Percentiles rank a stretch among this genome's conserved stretches.
These are phyloP conservation scores for Poecilia wingei DNA, from an alignment of 2,797 vertebrate genomes.

Conservation along the genomic window DNA sequence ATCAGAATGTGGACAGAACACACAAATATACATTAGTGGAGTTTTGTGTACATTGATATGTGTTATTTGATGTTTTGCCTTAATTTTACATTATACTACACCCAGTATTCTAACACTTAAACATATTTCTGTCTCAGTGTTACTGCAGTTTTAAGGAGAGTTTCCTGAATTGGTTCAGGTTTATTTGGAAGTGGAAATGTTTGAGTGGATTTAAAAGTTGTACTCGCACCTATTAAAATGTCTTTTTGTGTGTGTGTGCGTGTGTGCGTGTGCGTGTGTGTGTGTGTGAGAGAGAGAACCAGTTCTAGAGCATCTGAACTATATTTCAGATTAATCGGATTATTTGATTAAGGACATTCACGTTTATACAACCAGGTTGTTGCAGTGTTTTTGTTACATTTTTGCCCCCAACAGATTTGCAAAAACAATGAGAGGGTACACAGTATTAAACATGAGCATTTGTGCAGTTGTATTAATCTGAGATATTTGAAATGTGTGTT, in stretches of 20 bases:
- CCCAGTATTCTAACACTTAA: neutral
- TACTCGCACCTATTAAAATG: neutral
- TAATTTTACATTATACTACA: neutral
- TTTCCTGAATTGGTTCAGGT: neutral
- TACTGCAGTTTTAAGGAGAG: slow-evolving; percentile 1
- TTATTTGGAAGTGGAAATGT: slow-evolving; percentile 9
- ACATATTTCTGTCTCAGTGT: neutral
- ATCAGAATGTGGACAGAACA: slow-evolving; percentile 7
- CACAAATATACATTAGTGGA: neutral
- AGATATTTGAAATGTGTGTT: slow-evolving; percentile 12
- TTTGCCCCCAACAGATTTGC: neutral
- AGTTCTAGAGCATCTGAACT: neutral
- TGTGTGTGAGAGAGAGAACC: too few species aligned
- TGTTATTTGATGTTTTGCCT: slow-evolving; percentile 2
- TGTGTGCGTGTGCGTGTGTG: too few species aligned
- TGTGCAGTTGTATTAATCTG: slow-evolving; percentile 6
- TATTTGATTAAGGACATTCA: neutral
- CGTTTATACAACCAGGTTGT: neutral
- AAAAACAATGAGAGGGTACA: neutral
- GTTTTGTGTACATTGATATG: neutral
- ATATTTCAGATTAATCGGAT: neutral
- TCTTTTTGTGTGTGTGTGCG: neutral
- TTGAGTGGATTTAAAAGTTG: neutral
- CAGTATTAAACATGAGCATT: neutral
- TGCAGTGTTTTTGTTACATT: neutral